Evolutionary conservation across 53 echinoderm and acorn worm species (phyloP).

Genomic region (Paelopatides confundens): DNA sequence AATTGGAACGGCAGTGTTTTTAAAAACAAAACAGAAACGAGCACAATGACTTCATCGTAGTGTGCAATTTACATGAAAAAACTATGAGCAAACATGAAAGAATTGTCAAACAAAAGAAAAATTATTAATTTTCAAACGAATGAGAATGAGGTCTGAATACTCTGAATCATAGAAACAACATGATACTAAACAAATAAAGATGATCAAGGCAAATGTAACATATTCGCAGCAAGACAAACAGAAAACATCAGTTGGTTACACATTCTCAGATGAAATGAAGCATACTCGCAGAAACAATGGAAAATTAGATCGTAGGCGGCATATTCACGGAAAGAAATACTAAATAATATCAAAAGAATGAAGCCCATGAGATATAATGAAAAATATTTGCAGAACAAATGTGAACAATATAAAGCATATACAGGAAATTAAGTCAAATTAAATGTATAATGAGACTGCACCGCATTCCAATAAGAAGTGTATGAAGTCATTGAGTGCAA

Average conservation of each 20-base stretch:
- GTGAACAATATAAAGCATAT: not conserved
- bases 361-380: not conserved
- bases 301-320: not conserved
- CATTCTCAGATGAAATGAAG: not conserved
- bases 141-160: not conserved
- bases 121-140: not conserved
- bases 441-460: not conserved
- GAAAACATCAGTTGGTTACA: not conserved
- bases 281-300: not conserved
- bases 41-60: not conserved
- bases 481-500: not conserved
- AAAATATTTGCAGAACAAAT: not conserved
- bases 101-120: not conserved
- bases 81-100: not conserved
- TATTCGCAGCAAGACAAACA: slow-evolving; percentile 5
- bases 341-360: not conserved
- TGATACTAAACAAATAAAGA: not conserved
- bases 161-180: not conserved
- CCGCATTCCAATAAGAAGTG: not conserved
- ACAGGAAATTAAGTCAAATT: not conserved
- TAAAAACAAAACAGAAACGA: not conserved
- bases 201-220: not conserved
- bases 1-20: slow-evolving; percentile 1
- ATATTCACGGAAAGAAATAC: not conserved
- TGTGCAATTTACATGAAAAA: not conserved